Base-by-base conservation (phyloP, 2,888 invertebrate genomes). In the Noctua pronuba region DNA sequence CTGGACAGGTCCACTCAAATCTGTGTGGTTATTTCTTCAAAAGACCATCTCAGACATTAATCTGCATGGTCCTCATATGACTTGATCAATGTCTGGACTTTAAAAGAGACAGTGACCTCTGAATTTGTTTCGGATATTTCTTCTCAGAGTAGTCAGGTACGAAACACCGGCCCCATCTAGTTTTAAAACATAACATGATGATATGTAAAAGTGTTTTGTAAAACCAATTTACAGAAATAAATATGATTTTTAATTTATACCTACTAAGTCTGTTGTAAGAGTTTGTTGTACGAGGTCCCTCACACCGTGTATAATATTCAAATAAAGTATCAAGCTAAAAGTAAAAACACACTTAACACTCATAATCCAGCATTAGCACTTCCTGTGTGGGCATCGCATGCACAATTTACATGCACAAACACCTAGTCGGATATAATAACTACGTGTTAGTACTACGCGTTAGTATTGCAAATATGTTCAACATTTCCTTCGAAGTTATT, bases 391-490 rank as follows among this genome's bases (percentile, higher is more conserved):
- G 28, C 72, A 46, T 5, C 66, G 81, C 81, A 73, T 75, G 70
- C 80, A 69, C 82, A 72, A 79, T 79, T 84, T 46, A 68, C 58
- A 68, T 74, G 62, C 58, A 79, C 84, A 68, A 75, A 75, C 74
- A 64, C n/a, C 35, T 44, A 35, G 31, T 24, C 24, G 44, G 38
- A 72, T 73, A 52, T 62, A 62, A 35, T 62, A 62, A 62, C 21
- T 41, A 28, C 44, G 16, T 18, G 38, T 60, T 66, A 65, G 11
- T 24, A 60, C 16, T 24, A 58, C 21, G 69, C 52, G 35, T 67
- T 60, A 18, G 49, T 44, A 73, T 72, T 49, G 55, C 76, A 70
- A 80, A 85, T 85, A 76, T 73, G 31, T 70, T 65, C 35, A 35
- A 67, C 58, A 62, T 81, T 69, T 80, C 85, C 75, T 76, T 44